Evolutionary conservation across 2,113 vertebrate genomes (phyloP).

Genomic region (Cyprinodon brontotheroides): DNA sequence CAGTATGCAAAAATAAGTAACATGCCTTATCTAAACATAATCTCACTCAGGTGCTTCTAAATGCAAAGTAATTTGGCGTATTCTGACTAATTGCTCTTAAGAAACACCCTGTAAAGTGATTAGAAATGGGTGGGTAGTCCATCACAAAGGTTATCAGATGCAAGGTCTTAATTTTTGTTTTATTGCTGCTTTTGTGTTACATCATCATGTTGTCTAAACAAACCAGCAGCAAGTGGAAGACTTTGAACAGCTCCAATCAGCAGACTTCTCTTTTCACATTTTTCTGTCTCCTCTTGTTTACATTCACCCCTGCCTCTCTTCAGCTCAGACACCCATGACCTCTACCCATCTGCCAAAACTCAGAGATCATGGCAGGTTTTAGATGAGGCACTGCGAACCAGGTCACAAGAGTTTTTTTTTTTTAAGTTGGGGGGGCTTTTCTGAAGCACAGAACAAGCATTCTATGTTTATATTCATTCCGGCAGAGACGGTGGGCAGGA

Average conservation of each 20-base stretch:
- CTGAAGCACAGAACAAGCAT: constrained; percentile 43
- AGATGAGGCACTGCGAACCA: constrained; percentile 36
- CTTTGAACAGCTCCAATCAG: constrained; percentile 33
- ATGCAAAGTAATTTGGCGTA: constrained; percentile 1
- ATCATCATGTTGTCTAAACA: constrained; percentile 64
- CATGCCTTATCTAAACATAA: constrained; percentile 6
- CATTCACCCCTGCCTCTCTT: constrained; percentile 42
- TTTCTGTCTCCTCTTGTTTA: constrained; percentile 53
- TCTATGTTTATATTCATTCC: constrained; percentile 74
- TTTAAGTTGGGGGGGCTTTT: constrained; percentile 41
- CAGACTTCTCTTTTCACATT: constrained; percentile 25
- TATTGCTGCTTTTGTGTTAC: constrained; percentile 54
- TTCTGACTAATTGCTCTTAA: constrained; percentile 33
- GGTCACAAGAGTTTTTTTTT: constrained; percentile 34
- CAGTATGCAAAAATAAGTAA: constrained; percentile 6
- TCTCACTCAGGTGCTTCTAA: constrained; percentile 14
- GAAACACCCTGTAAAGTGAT: constrained; percentile 26
- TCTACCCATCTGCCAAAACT: constrained; percentile 50
- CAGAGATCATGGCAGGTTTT: constrained; percentile 46
- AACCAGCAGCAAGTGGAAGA: constrained; percentile 30
- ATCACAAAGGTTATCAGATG: constrained; percentile 41
- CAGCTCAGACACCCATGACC: constrained; percentile 31
- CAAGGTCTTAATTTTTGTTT: constrained; percentile 61
- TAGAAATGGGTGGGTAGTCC: constrained; percentile 25
- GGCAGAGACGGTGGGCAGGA: constrained; percentile 69